These are phyloP conservation scores for Grammomys dolichurus DNA, from an alignment of 2,113 vertebrate genomes.

Conservation along the genomic window DNA sequence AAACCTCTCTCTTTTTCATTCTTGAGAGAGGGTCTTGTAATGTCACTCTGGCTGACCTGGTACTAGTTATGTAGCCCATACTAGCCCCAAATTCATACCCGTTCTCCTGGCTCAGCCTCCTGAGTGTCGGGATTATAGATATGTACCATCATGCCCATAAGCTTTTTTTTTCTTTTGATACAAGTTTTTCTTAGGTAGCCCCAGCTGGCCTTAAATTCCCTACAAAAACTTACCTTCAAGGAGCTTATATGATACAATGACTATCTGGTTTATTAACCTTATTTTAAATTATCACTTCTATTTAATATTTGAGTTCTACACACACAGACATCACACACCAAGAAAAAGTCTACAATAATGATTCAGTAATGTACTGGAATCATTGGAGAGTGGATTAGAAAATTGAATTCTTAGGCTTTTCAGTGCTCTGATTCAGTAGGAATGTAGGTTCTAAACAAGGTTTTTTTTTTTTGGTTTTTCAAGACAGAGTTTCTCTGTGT, in stretches of 20 bases:
- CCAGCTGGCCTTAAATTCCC: background rate
- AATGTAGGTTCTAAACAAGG: conserved; percentile 62
- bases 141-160: background rate
- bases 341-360: background rate
- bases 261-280: background rate
- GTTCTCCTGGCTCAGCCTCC: background rate
- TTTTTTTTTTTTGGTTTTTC: no score
- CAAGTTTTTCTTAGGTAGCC: background rate
- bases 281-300: conserved; percentile 33
- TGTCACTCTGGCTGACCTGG: background rate
- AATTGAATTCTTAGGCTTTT: conserved; percentile 34
- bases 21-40: background rate
- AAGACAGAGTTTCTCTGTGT: no score
- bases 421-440: conserved; percentile 20
- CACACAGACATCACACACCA: background rate
- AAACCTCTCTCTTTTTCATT: background rate
- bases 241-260: conserved; percentile 45
- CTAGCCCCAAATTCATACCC: background rate
- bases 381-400: conserved; percentile 43
- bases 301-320: conserved; percentile 18
- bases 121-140: background rate
- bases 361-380: conserved; percentile 36
- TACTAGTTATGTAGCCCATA: background rate
- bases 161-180: background rate
- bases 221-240: conserved; percentile 9